Evolutionary conservation across 2,888 invertebrate species (phyloP).

Genomic region (Drosophila subquinaria): DNA sequence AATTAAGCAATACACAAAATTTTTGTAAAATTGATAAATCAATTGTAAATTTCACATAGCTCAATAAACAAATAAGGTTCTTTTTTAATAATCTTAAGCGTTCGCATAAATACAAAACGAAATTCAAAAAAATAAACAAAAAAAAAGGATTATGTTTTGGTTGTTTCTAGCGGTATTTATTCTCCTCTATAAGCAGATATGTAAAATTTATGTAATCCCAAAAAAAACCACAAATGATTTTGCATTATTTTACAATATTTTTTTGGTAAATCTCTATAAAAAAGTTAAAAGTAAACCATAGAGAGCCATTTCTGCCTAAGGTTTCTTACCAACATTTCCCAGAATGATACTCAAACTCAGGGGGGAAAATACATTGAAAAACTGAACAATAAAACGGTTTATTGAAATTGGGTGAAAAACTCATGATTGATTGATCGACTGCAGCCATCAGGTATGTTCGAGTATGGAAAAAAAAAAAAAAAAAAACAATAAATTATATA

Average conservation of each 20-base stretch:
- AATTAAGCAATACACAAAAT: slow-evolving; percentile 28
- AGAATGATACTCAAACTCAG: background rate
- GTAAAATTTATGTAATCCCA: slow-evolving; percentile 17
- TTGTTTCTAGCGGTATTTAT: slow-evolving; percentile 41
- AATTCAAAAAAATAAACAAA: slow-evolving; percentile 51
- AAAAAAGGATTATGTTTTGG: slow-evolving; percentile 45
- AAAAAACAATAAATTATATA: background rate
- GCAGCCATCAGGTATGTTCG: slow-evolving; percentile 83
- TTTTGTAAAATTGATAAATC: slow-evolving; percentile 53
- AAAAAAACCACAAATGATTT: slow-evolving; percentile 14
- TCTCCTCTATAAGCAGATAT: slow-evolving; percentile 16
- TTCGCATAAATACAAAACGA: slow-evolving; percentile 53
- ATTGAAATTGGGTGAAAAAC: slow-evolving; percentile 9
- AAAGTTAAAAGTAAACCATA: background rate
- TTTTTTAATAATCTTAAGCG: slow-evolving; percentile 47
- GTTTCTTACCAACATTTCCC: background rate
- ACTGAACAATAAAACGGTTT: background rate
- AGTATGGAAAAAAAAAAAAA: slow-evolving; percentile 23
- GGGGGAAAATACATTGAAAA: slow-evolving; percentile 4
- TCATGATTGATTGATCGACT: slow-evolving; percentile 82
- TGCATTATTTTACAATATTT: slow-evolving; percentile 47
- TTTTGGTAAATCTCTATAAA: background rate
- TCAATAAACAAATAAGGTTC: slow-evolving; percentile 48
- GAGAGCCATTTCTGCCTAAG: background rate
- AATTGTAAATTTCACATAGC: slow-evolving; percentile 61